Percentiles rank a stretch among this genome's conserved stretches.
These are phyloP conservation scores for Aplysina aerophoba DNA, from an alignment of 37 sponge, comb jelly and placozoan genomes.

Conservation along the genomic window DNA sequence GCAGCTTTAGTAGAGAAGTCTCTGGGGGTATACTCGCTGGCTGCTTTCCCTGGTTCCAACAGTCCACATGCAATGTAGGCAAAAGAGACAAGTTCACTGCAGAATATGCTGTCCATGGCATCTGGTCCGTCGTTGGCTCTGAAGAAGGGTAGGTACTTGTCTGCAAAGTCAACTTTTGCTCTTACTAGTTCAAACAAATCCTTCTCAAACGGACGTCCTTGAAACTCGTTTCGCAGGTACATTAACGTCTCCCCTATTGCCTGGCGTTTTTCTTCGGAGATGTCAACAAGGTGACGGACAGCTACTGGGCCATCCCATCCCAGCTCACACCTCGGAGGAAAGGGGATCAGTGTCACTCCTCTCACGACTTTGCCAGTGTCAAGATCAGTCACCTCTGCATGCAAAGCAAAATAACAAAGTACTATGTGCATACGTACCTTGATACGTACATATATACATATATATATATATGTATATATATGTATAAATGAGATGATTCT, in stretches of 20 bases:
- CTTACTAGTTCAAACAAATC: not conserved
- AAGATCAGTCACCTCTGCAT: not conserved
- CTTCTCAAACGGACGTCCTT: not conserved
- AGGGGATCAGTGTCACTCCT: not conserved
- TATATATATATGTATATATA: too few relatives aligned
- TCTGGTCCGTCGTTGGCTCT: constrained; percentile 9
- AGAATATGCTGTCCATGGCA: constrained; percentile 30
- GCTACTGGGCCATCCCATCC: not conserved
- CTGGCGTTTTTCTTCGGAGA: not conserved
- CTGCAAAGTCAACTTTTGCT: not conserved
- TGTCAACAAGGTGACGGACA: not conserved
- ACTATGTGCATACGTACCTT: too few relatives aligned
- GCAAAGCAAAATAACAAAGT: too few relatives aligned
- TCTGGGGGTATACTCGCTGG: constrained; percentile 25
- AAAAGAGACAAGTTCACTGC: constrained; percentile 40
- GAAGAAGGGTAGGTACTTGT: constrained; percentile 2
- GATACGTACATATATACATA: too few relatives aligned
- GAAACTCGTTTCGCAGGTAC: not conserved
- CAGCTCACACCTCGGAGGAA: not conserved
- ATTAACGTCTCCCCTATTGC: not conserved
- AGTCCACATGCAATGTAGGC: constrained; percentile 37
- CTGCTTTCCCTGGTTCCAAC: not conserved
- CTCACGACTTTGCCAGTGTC: not conserved
- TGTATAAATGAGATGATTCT: too few relatives aligned
- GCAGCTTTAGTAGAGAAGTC: constrained; percentile 15